Evolutionary conservation across 2,797 vertebrate species (phyloP), one percentile per base, ranked within the genome.

Genomic region (Lepilemur septentrionalis): DNA sequence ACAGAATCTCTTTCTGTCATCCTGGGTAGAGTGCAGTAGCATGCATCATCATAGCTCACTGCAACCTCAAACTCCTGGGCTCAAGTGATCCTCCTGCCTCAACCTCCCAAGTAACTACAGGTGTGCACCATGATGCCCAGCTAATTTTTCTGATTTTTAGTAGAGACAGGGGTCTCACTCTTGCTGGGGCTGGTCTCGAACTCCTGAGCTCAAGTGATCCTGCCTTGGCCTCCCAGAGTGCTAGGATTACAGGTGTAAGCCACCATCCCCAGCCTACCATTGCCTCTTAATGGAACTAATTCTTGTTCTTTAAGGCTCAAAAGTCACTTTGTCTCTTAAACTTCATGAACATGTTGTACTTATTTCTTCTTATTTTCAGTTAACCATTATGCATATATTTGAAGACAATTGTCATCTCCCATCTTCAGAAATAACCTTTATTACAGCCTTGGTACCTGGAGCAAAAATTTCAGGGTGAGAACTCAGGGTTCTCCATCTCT

Each of bases 351-450:
- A 48, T 55, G 61, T 15, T 18, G 35, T 63, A n/a, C 32, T 25
- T 48, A 30, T 50, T 63, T 89, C 67, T 79, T 15, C 20, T 88
- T 57, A 55, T 83, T 85, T 91, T 69, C 43, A 84, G 2, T 80
- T 89, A 80, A 70, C 28, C 17, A 9, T 52, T 48, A 73, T 41
- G 75, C 4, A 38, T 55, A 18, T 38, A 5, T 35, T 41, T 94
- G 69, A 59, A 89, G 55, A 78, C 61, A 59, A 35, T 46, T 41
- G 35, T 89, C 48, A 41, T 28, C 18, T 81, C 32, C 32, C 63
- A 90, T 81, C 59, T 85, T 81, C 38, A 75, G 59, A 93, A 80
- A 38, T 57, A 69, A 55, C 70, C 38, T 85, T 81, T 88, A 75
- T 81, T 88, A 75, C 7, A 67, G 46, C 23, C 38, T 70, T 73